phyloP scores from a whole-genome alignment of 2,797 vertebrate genomes.

The Chrysocyon brachyurus region DNA sequence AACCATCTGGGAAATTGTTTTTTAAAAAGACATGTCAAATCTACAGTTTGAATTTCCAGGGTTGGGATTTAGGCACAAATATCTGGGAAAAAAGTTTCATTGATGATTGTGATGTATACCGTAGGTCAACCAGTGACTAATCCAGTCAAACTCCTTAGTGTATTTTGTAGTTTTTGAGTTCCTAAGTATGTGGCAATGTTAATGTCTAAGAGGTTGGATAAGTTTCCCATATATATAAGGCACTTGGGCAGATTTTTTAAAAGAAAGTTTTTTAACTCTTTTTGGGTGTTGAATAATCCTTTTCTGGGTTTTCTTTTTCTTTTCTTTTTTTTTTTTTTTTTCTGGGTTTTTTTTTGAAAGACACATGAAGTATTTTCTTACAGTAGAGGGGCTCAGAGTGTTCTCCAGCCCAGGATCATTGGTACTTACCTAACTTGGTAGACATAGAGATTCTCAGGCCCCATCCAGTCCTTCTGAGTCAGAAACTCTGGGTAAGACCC shows the following conservation, averaged over 20 bases:
- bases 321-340: neutral
- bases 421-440: neutral
- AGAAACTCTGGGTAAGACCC: neutral
- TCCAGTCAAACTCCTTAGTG: neutral
- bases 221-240: constrained; percentile 27
- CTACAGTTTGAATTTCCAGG: neutral
- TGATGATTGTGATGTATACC: neutral
- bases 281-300: constrained; percentile 11
- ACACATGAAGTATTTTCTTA: neutral
- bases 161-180: constrained; percentile 29
- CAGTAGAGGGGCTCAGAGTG: neutral
- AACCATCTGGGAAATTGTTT: neutral
- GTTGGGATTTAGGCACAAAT: neutral
- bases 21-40: neutral
- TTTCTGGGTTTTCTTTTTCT: neutral
- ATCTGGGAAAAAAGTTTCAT: neutral
- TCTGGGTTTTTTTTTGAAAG: constrained; percentile 32
- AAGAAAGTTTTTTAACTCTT: neutral
- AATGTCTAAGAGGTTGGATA: neutral
- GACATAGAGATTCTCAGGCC: neutral
- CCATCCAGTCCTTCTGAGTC: neutral
- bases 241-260: constrained; percentile 28
- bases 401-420: neutral
- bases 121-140: constrained; percentile 1
- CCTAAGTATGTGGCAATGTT: neutral